Evolutionary conservation across 2,113 vertebrate genomes (phyloP).

Genomic region (Toxostoma redivivum): DNA sequence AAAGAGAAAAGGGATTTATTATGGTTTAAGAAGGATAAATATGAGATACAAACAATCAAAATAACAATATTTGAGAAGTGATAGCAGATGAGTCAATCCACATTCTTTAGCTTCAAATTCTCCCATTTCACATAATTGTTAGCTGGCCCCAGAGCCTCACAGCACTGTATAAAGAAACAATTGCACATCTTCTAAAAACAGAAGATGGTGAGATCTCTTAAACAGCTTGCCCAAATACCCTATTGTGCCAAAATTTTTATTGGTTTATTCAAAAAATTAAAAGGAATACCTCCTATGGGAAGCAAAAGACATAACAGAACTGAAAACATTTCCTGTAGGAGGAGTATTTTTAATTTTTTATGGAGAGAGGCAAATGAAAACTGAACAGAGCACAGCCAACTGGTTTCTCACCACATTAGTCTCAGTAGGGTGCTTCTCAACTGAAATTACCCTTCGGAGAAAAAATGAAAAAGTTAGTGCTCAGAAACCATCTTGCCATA

Average conservation of each 20-base stretch:
- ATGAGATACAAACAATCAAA: neutral
- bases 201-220: constrained; percentile 2
- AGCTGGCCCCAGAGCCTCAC: neutral
- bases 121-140: neutral
- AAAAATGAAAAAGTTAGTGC: neutral
- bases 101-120: neutral
- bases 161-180: neutral
- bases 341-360: constrained; percentile 55
- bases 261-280: constrained; percentile 63
- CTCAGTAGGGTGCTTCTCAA: constrained; percentile 22
- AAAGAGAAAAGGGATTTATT: neutral
- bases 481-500: neutral
- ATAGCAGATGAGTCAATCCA: neutral
- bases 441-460: constrained; percentile 27
- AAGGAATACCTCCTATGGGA: constrained; percentile 56
- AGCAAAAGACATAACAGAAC: constrained; percentile 56
- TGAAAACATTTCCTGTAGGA: constrained; percentile 65
- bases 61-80: neutral
- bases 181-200: constrained; percentile 15
- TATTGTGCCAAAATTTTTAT: neutral
- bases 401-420: constrained; percentile 37
- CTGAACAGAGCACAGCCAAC: neutral
- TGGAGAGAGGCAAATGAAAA: constrained; percentile 37
- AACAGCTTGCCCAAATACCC: neutral
- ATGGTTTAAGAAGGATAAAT: neutral